Evolutionary conservation across 64 coral and sea anemone genomes (phyloP).

Genomic region (Porites australiensis): DNA sequence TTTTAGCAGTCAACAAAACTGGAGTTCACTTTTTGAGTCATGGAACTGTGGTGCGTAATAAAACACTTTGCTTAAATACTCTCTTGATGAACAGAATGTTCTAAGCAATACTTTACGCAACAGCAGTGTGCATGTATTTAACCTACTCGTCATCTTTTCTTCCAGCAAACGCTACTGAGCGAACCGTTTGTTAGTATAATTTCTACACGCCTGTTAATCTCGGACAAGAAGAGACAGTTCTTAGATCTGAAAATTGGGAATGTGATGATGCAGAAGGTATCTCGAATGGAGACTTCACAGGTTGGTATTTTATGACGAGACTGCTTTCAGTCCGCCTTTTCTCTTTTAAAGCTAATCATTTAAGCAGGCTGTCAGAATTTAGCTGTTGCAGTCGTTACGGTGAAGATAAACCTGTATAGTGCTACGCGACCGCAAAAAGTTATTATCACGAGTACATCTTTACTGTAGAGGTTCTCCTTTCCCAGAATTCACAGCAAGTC

Average conservation of each 20-base stretch:
- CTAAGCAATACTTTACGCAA: too few species aligned
- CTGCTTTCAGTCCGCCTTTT: too few species aligned
- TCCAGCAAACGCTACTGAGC: conserved; percentile 66
- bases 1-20: conserved; percentile 83
- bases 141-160: not conserved
- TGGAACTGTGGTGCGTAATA: conserved; percentile 60
- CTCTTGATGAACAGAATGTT: too few species aligned
- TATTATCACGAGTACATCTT: too few species aligned
- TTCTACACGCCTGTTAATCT: conserved; percentile 91
- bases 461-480: too few species aligned
- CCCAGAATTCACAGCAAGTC: too few species aligned
- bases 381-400: too few species aligned
- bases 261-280: conserved; percentile 96
- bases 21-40: conserved; percentile 88
- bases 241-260: conserved; percentile 94
- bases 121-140: too few species aligned
- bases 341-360: too few species aligned
- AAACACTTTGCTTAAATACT: not conserved
- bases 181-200: conserved; percentile 87
- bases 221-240: conserved; percentile 94
- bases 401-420: too few species aligned
- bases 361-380: too few species aligned
- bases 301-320: not conserved
- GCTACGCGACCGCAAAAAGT: too few species aligned
- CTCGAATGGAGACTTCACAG: conserved; percentile 91